Percentiles rank a stretch among this genome's conserved stretches.
Conservation (phyloP, 1,140 invertebrate genomes). For the Steinernema khuongi region DNA sequence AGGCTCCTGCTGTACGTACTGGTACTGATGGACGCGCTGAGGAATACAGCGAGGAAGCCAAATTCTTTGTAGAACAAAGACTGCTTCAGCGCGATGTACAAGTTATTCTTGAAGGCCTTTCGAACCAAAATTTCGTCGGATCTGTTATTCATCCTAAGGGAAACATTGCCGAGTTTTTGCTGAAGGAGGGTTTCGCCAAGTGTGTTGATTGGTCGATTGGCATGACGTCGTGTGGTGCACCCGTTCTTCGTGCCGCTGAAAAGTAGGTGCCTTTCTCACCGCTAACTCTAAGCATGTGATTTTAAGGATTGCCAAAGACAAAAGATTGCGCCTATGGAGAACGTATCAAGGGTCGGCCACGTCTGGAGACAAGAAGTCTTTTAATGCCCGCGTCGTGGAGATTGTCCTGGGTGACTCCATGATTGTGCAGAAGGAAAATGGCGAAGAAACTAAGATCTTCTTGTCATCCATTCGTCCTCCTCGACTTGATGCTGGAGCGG, state of each 20-base stretch:
- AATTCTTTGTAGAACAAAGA: conserved; percentile 81
- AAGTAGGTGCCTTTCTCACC: conserved; percentile 9
- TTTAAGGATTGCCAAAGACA: conserved; percentile 71
- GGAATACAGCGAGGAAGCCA: conserved; percentile 73
- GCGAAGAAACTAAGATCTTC: conserved; percentile 82
- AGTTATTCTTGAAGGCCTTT: conserved; percentile 81
- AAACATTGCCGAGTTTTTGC: conserved; percentile 86
- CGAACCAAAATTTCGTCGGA: conserved; percentile 82
- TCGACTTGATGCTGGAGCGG: conserved; percentile 61
- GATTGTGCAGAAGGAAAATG: conserved; percentile 74
- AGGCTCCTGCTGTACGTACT: conserved; percentile 66
- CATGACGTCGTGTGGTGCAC: conserved; percentile 73
- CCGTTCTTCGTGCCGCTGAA: conserved; percentile 66
- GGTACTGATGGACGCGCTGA: conserved; percentile 67
- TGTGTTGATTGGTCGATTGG: conserved; percentile 88
- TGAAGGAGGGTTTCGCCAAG: conserved; percentile 84
- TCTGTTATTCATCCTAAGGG: conserved; percentile 86
- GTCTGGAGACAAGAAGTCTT: conserved; percentile 40
- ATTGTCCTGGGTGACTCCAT: conserved; percentile 88
- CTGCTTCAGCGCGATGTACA: conserved; percentile 87
- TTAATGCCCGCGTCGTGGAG: conserved; percentile 67
- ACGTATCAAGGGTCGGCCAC: conserved; percentile 65
- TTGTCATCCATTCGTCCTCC: conserved; percentile 89
- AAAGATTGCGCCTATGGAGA: conserved; percentile 78
- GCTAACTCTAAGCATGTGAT: neutral